Evolutionary conservation across 2,888 invertebrate species (phyloP).

Genomic region (Plutella xylostella): DNA sequence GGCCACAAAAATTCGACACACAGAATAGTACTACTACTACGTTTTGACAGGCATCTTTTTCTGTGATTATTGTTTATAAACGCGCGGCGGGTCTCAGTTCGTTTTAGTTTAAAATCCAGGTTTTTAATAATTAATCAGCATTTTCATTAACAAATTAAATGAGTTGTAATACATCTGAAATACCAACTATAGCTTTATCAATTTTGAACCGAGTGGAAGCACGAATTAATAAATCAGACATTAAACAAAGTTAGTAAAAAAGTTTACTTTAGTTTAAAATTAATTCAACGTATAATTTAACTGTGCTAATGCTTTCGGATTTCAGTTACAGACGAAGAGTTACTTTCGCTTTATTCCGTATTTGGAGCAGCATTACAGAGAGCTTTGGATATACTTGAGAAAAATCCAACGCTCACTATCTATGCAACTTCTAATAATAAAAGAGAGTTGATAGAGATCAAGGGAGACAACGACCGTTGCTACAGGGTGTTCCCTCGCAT

Average conservation of each 20-base stretch:
- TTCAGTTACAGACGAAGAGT: constrained; percentile 68
- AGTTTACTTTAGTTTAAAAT: neutral
- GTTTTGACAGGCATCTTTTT: too few species aligned
- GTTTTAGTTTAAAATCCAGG: too few species aligned
- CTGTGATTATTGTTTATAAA: too few species aligned
- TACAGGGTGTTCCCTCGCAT: constrained; percentile 73
- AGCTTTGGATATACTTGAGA: constrained; percentile 74
- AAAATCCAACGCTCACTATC: constrained; percentile 52
- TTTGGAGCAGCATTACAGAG: constrained; percentile 71
- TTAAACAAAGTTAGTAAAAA: constrained; percentile 25
- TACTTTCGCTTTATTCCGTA: constrained; percentile 67
- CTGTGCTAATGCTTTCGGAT: neutral
- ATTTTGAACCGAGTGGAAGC: constrained; percentile 30
- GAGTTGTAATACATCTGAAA: too few species aligned
- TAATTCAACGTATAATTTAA: neutral
- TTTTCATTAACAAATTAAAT: too few species aligned
- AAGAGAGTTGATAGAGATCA: constrained; percentile 69
- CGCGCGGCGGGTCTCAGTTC: too few species aligned
- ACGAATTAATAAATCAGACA: constrained; percentile 21
- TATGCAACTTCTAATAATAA: constrained; percentile 48
- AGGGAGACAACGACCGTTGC: constrained; percentile 62
- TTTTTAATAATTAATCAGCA: too few species aligned
- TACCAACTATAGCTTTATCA: constrained; percentile 27
- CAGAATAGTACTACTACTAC: too few species aligned
- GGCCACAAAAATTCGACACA: too few species aligned